Evolutionary conservation across 2,888 invertebrate genomes (phyloP), one percentile per base, ranked within the genome.

Genomic region (Osmoderma eremita): DNA sequence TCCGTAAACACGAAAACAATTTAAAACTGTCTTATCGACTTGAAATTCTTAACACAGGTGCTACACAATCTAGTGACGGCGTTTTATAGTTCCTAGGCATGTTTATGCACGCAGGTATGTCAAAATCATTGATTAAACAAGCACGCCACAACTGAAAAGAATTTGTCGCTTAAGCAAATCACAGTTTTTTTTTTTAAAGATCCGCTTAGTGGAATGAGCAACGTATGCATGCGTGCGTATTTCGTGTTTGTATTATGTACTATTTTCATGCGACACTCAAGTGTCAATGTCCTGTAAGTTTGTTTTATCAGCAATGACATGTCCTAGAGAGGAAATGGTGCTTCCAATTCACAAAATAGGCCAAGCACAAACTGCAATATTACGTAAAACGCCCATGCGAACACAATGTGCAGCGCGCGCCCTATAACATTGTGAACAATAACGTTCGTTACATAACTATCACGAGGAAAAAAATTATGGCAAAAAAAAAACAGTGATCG

Each of bases 221-320:
- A 20, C 42, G 20, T 24, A 42, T 4, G 24, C 42, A 24, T 15
- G 22, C 22, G 42, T 41, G 30, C 2, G 20, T 22, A 20, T 50
- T 22, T 58, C 22, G 20, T 58, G 45, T 45, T 42, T 42, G 42
- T 41, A 58, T 58, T 24, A 58, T 15, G 56, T 58, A 58, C 56
- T 58, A 58, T 41, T 58, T 58, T 58, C 22, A 58, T 24, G 45
- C 58, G 45, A 24, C 42, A 17, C 18, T 45, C 20, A 20, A 42
- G 54, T 65, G 65, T 65, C 65, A 65, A 65, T 54, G 54, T 54
- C 65, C 65, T 24, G 24, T 13, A 10, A 51, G 53, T 50, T 64
- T 42, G 54, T 53, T 65, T 63, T 65, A 65, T 65, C 65, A 65
- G 54, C 65, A 54, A 64, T 41, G 30, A 36, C 53, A 42, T 54